Base-by-base conservation (phyloP, 2,797 vertebrate species). In the Oreonectes daqikongensis region DNA sequence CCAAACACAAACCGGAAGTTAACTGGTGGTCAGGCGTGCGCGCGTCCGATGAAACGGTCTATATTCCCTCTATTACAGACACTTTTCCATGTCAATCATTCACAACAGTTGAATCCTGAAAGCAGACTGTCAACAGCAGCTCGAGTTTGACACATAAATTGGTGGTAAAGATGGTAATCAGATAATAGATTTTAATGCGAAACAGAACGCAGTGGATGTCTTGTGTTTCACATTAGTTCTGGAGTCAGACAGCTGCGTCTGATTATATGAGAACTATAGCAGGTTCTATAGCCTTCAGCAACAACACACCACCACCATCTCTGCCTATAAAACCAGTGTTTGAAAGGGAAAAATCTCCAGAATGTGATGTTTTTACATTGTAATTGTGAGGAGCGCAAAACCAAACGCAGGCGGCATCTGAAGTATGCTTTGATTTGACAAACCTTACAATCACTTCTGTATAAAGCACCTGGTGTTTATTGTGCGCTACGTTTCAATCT, bases 231-330 rank as follows among this genome's bases (percentile, higher is more conserved):
- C 77, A 82, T 83, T 83, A 26, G 53, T 1, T 79, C 84, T 85
- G 72, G 75, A 81, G 82, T 81, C 79, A 81, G 83, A 84, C 91
- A 92, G 90, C 87, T 91, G 89, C 84, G 88, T 90, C 73, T 77
- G 79, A 91, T 91, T 87, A 90, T n/a, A 8, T 87, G 83, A 28
- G 28, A 44, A 30, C n/a, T 48, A 46, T 42, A 35, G 61, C 60
- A 53, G 48, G 24, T 53, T 74, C 59, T 38, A 5, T 17, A 48
- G 71, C 71, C 46, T 24, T 64, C 30, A 53, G 60, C 22, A 74
- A 65, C 61, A 74, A 42, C 46, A 53, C 2, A 40, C 60, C 30
- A 32, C 17, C 18, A 50, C 10, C 30, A 22, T 52, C 60, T 74
- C 48, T 0, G 10, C 32, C 35, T 52, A 42, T 65, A 65, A n/a